A percentile compares a stretch with the other conserved stretches of the same genome.
Evolutionary conservation across 2,888 invertebrate genomes (phyloP).

Genomic region (Agriotes lineatus): DNA sequence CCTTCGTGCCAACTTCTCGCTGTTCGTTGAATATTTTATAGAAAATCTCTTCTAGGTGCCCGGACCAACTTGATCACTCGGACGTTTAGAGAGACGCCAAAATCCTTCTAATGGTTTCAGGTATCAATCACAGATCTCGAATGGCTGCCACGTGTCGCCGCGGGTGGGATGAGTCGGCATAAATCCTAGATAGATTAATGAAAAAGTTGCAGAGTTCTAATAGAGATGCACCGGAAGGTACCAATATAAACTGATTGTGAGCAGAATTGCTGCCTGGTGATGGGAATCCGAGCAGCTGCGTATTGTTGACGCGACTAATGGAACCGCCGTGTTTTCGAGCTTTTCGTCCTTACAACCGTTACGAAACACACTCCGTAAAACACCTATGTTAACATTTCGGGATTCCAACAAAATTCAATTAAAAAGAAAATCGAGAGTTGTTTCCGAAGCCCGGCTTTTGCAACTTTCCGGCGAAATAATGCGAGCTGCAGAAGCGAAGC

Average conservation of each 20-base stretch:
- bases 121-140: constrained; percentile 31
- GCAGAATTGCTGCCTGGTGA: constrained; percentile 44
- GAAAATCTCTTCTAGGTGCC: constrained; percentile 35
- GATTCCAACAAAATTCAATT: constrained; percentile 27
- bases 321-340: constrained; percentile 58
- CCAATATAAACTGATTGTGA: constrained; percentile 55
- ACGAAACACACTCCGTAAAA: constrained; percentile 29
- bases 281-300: constrained; percentile 57
- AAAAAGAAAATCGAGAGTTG: constrained; percentile 27
- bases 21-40: constrained; percentile 43
- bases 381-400: constrained; percentile 31
- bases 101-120: constrained; percentile 4
- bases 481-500: neutral
- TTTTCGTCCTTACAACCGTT: constrained; percentile 47
- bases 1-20: constrained; percentile 40
- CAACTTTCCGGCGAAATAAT: constrained; percentile 28
- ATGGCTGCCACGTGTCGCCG: constrained; percentile 71
- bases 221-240: constrained; percentile 59
- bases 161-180: constrained; percentile 65
- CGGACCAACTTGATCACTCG: constrained; percentile 30
- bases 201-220: constrained; percentile 56
- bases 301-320: constrained; percentile 62
- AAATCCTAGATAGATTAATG: constrained; percentile 60
- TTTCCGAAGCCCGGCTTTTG: constrained; percentile 25
- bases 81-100: neutral